Percentiles rank a stretch among this genome's conserved stretches.
Evolutionary conservation across 2,113 vertebrate genomes (phyloP).

Genomic region (Passer montanus): DNA sequence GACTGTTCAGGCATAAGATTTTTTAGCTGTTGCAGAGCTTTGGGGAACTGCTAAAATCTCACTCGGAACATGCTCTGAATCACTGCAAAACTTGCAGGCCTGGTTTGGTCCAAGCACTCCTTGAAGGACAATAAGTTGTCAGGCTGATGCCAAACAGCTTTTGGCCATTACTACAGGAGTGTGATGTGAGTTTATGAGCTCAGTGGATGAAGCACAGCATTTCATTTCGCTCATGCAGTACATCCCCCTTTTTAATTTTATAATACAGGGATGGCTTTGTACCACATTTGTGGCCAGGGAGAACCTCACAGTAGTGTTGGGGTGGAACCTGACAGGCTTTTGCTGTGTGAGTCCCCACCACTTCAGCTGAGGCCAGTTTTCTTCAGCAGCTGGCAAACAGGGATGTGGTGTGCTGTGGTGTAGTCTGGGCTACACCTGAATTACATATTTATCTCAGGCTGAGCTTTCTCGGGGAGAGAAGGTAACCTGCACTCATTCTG

Average conservation of each 20-base stretch:
- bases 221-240: neutral
- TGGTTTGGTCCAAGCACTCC: neutral
- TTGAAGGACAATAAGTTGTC: neutral
- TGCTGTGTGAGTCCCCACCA: neutral
- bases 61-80: neutral
- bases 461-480: neutral
- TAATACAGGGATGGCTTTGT: neutral
- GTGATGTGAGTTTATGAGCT: neutral
- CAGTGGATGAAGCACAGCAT: neutral
- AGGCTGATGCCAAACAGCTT: slow-evolving; percentile 16
- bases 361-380: neutral
- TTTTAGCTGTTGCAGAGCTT: neutral
- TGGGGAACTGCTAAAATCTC: neutral
- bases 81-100: neutral
- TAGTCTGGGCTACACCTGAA: neutral
- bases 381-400: neutral
- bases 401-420: neutral
- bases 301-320: neutral
- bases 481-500: neutral
- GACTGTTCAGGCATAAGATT: neutral
- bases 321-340: neutral
- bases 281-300: neutral
- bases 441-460: neutral
- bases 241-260: neutral
- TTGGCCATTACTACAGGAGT: neutral